phyloP scores from a whole-genome alignment of 2,113 vertebrate species.

The Chionomys nivalis region DNA sequence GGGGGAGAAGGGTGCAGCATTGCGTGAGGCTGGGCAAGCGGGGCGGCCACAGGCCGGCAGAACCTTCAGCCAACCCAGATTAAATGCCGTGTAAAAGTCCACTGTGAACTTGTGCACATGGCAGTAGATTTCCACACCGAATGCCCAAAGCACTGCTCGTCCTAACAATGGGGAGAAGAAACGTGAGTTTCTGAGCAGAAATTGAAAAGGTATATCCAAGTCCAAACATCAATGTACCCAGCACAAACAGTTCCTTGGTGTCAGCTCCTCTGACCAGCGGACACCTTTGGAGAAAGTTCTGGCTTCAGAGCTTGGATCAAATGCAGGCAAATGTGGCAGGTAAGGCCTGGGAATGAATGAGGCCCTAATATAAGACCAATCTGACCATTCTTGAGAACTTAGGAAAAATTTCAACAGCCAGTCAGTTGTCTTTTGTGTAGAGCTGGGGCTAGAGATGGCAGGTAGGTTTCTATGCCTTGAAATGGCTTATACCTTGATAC shows the following conservation, averaged over 20 bases:
- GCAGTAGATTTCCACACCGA: accelerated
- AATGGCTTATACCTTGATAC: background rate
- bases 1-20: background rate
- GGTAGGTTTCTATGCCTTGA: background rate
- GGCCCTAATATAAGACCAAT: background rate
- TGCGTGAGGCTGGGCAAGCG: too few species aligned
- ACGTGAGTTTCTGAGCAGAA: background rate
- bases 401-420: background rate
- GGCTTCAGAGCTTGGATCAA: background rate
- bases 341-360: background rate
- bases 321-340: background rate
- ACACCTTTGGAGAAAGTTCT: background rate
- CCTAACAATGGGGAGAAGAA: accelerated
- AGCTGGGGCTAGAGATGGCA: background rate
- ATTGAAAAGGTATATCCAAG: background rate
- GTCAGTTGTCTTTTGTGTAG: background rate
- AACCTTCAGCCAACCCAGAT: background rate
- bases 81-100: accelerated
- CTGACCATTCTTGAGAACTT: background rate
- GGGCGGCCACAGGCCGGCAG: too few species aligned
- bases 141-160: accelerated
- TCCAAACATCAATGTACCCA: background rate
- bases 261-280: background rate
- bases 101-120: background rate
- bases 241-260: accelerated